Conservation (phyloP, 2,113 vertebrate species). For the Baryphthengus martii region DNA sequence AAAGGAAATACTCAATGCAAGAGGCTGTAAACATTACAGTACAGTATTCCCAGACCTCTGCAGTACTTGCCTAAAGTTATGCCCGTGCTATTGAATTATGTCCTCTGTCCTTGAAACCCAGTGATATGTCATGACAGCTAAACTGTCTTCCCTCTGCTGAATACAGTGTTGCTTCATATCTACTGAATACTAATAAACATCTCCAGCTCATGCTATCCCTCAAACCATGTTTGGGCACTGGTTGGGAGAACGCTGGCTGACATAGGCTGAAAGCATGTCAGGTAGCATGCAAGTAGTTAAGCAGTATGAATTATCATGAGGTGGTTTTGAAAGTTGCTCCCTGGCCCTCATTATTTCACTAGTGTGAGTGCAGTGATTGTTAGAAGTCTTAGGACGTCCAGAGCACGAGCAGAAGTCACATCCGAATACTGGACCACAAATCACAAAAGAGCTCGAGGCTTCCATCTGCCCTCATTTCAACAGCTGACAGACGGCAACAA, state of each 20-base stretch:
- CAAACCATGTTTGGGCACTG: not conserved
- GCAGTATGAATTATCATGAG: not conserved
- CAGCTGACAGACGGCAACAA: not conserved
- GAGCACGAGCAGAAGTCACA: not conserved
- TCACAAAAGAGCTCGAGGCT: not conserved
- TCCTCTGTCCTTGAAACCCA: not conserved
- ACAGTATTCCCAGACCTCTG: not conserved
- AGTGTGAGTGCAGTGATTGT: not conserved
- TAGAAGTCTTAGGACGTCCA: not conserved
- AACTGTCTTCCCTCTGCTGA: not conserved
- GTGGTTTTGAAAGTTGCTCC: not conserved
- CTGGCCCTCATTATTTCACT: not conserved
- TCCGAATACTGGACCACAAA: not conserved
- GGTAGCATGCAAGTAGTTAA: not conserved
- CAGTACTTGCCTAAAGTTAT: not conserved
- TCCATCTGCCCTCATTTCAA: not conserved
- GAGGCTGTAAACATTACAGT: not conserved
- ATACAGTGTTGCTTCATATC: accelerated
- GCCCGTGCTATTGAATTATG: not conserved
- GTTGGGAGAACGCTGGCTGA: accelerated
- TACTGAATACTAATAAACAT: not conserved
- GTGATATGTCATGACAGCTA: not conserved
- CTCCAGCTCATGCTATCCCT: not conserved
- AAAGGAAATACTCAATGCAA: not conserved
- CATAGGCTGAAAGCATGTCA: not conserved